A percentile compares a stretch with the other conserved stretches of the same genome.
Conservation (phyloP, 2,797 vertebrate species). For the Poecilia picta region DNA sequence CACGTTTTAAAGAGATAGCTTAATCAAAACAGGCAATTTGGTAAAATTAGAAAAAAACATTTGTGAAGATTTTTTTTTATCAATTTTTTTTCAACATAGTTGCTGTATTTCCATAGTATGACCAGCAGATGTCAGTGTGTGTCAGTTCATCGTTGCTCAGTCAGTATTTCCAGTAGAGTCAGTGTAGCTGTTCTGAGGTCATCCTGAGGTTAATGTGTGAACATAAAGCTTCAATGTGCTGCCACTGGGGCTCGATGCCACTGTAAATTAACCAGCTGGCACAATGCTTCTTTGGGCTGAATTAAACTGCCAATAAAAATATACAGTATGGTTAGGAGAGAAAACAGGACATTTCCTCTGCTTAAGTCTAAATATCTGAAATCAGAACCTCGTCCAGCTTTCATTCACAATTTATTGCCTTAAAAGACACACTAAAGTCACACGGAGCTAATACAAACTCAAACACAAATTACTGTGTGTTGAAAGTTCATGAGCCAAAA, state of each 20-base stretch:
- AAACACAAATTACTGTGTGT: slow-evolving; percentile 30
- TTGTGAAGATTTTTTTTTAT: background rate
- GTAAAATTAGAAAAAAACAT: background rate
- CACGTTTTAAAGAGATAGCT: background rate
- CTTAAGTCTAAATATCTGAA: background rate
- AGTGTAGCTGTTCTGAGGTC: slow-evolving; percentile 26
- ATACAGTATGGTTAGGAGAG: background rate
- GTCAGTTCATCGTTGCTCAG: slow-evolving; percentile 9
- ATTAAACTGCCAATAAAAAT: background rate
- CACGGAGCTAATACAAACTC: slow-evolving; percentile 26
- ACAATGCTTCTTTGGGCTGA: background rate
- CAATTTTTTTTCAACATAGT: background rate
- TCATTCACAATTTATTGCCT: slow-evolving; percentile 5
- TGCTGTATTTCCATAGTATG: background rate
- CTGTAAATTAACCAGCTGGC: slow-evolving; percentile 8
- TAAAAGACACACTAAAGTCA: slow-evolving; percentile 8
- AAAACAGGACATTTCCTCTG: background rate
- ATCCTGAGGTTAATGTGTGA: slow-evolving; percentile 29
- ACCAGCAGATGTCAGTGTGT: slow-evolving; percentile 74
- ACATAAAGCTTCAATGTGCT: slow-evolving; percentile 13
- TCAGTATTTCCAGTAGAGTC: background rate
- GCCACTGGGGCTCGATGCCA: background rate
- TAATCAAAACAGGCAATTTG: background rate
- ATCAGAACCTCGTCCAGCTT: slow-evolving; percentile 15
- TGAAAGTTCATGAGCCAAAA: slow-evolving; percentile 31